Evolutionary conservation across 1,140 invertebrate species (phyloP), one percentile per base, ranked within the genome.

Genomic region (Dendrolimus punctatus): DNA sequence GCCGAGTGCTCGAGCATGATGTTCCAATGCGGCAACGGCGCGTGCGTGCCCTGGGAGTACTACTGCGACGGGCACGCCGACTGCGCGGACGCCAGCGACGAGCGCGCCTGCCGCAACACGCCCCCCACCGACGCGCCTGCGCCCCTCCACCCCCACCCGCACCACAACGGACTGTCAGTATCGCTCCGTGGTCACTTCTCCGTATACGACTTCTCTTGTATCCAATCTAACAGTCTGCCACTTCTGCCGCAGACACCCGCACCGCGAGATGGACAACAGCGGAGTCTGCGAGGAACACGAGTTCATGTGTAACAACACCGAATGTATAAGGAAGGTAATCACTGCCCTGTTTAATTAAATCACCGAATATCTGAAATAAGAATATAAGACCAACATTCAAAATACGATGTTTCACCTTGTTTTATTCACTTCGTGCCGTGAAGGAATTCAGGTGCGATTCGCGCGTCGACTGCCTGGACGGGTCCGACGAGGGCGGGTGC

Each of bases 391-490:
- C 23, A 23, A 23, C 23, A 23, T 23, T 6, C 8, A 10, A 44
- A n/a, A 5, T 5, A 6, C n/a, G n/a, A n/a, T n/a, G n/a, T n/a
- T n/a, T n/a, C n/a, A n/a, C n/a, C n/a, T n/a, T 10, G 3, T 10
- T 8, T 5, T 8, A n/a, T 5, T 44, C 5, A 40, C 0, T 10
- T 40, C 6, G 40, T 41, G 9, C 4, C 8, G 6, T 6, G 1
- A 53, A 92, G 73, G 89, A 91, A 56, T 94, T 95, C 71, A 89
- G 89, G 43, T 95, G 94, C 80, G 92, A 96, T 73, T 86, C 85
- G 0, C 75, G 83, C 45, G 71, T 90, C 52, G 92, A 95, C 72
- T 96, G 95, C 75, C 80, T 88, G 5, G 92, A 94, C 74, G 88
- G 89, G 45, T 90, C 90, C 0, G 92, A 93, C 73, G 93, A 93